These are phyloP conservation scores for Petrolisthes cinctipes DNA, from an alignment of 2,888 invertebrate species.

Conservation along the genomic window DNA sequence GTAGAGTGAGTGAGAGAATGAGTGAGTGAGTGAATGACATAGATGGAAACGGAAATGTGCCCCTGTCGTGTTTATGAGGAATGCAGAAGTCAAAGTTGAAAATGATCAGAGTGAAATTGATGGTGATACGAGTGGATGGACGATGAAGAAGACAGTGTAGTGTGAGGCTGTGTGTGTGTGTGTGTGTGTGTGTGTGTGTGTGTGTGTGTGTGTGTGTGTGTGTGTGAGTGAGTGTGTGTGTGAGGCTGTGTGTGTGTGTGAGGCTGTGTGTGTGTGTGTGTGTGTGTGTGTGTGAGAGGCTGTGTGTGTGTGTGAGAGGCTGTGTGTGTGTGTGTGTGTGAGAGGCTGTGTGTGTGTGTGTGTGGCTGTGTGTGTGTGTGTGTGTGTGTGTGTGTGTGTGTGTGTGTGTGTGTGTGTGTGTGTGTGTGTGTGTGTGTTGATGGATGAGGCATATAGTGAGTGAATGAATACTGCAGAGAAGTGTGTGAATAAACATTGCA, in stretches of 20 bases:
- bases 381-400: constrained; percentile 33
- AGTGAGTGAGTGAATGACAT: too few species aligned
- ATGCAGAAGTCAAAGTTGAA: not conserved
- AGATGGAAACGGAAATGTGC: too few species aligned
- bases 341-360: too few species aligned
- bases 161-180: not conserved
- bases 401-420: not conserved
- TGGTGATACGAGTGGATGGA: not conserved
- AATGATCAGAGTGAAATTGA: not conserved
- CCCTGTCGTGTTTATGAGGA: too few species aligned
- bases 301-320: not conserved
- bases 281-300: too few species aligned
- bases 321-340: constrained; percentile 31
- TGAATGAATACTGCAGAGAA: too few species aligned
- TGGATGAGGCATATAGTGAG: not conserved
- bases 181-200: constrained; percentile 28
- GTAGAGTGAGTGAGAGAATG: not conserved
- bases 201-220: constrained; percentile 14
- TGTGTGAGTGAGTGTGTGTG: not conserved
- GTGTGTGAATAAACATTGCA: not conserved
- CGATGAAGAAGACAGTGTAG: not conserved
- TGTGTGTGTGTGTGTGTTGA: constrained; percentile 27
- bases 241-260: too few species aligned
- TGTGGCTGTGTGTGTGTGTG: not conserved
- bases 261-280: constrained; percentile 27